These are phyloP conservation scores for Actinia tenebrosa DNA, from an alignment of 64 coral and sea anemone species.

Conservation along the genomic window DNA sequence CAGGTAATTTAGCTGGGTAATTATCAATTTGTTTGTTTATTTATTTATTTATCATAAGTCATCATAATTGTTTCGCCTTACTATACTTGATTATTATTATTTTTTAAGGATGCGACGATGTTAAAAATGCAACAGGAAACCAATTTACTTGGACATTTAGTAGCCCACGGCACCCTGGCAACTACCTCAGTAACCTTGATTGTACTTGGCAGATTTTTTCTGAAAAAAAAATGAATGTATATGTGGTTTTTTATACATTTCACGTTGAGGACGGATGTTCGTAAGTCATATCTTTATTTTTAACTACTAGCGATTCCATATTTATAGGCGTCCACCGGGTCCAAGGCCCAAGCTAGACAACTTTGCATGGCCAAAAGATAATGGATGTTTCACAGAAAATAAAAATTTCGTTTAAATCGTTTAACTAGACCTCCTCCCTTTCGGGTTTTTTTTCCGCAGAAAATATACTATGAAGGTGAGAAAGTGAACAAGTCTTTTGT, in stretches of 20 bases:
- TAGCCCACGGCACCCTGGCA: constrained; percentile 18
- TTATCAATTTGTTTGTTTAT: neutral
- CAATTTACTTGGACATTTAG: neutral
- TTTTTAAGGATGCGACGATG: neutral
- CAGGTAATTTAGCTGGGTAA: neutral
- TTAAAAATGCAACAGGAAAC: neutral
- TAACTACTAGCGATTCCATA: neutral
- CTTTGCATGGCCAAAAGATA: too few species aligned
- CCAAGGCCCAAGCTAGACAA: too few species aligned
- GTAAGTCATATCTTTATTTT: neutral
- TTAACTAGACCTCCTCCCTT: too few species aligned
- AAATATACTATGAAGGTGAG: neutral
- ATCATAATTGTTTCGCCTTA: neutral
- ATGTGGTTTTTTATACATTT: neutral
- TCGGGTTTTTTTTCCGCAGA: too few species aligned
- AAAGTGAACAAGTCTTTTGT: neutral
- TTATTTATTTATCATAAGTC: neutral
- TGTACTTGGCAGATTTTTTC: neutral
- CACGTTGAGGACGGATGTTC: neutral
- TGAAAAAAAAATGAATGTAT: neutral
- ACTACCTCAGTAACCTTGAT: constrained; percentile 12
- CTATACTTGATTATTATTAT: neutral
- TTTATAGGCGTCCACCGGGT: too few species aligned
- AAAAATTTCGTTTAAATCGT: too few species aligned
- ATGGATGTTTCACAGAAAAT: too few species aligned